Evolutionary conservation across 2,797 vertebrate species (phyloP).

Genomic region (Streptopelia turtur): DNA sequence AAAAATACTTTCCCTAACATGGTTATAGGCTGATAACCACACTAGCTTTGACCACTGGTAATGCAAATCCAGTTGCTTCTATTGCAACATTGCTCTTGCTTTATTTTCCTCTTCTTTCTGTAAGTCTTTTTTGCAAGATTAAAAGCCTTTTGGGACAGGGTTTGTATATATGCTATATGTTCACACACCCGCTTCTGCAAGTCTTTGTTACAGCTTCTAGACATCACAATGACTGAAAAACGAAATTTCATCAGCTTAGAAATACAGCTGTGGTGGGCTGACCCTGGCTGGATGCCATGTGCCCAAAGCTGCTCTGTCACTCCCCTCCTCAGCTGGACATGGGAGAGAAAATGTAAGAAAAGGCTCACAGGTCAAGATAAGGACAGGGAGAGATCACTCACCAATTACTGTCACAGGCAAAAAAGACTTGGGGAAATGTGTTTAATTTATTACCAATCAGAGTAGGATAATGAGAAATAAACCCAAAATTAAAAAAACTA

Average conservation of each 20-base stretch:
- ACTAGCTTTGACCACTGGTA: background rate
- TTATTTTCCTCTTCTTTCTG: background rate
- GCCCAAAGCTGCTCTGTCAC: no score
- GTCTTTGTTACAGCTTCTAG: background rate
- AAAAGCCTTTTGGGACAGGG: background rate
- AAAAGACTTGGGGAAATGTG: no score
- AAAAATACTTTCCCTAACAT: background rate
- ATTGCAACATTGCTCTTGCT: background rate
- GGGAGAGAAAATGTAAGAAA: no score
- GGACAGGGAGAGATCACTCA: no score
- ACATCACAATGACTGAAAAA: background rate
- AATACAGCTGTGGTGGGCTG: background rate
- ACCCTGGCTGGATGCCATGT: no score
- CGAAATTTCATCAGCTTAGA: background rate
- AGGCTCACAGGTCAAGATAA: no score
- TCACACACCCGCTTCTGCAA: background rate
- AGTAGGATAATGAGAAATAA: no score
- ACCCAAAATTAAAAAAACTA: no score
- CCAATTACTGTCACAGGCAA: no score
- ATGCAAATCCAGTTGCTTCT: background rate
- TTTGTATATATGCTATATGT: background rate
- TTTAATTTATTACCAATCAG: no score
- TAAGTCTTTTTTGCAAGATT: background rate
- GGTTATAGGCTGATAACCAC: background rate
- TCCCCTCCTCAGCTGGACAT: no score